Base-by-base conservation (phyloP, 2,797 vertebrate genomes). In the Halcyon chelicuti region DNA sequence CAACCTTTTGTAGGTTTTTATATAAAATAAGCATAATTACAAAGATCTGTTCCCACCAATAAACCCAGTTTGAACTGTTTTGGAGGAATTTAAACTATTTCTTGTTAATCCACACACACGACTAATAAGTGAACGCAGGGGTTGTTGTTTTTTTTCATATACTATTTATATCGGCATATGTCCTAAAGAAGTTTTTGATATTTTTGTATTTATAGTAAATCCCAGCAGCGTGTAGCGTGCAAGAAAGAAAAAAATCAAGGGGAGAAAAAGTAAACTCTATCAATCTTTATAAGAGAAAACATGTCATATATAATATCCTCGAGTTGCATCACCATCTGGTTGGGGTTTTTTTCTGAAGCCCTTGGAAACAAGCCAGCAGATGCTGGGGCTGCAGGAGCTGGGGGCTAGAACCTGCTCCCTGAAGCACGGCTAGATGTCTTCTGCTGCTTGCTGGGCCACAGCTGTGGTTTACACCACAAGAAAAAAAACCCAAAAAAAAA, bases 51-150 rank as follows among this genome's bases (percentile, higher is more conserved):
- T 94, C 39, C 58, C 5, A 0, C 66, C 75, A 33, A 17, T 93
- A 81, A 96, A 94, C 58, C 42, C 78, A 55, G 85, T 94, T 86
- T 93, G 93, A 94, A 92, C 76, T 74, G 61, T 92, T 96, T 70
- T 49, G 85, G 76, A 94, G 76, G 95, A 96, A 96, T 95, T 93
- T 90, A 35, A 96, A 76, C 68, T 95, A 96, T 96, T 92, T 89
- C 92, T 95, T 89, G 78, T 93, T 92, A 96, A 94, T 92, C 67
- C 86, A 33, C 88, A 80, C 78, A 71, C 84, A 87, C 46, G 87
- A 33, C 92, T 91, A 88, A 77, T 88, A 90, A 96, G 87, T 25
- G 82, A 93, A 40, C 4, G 1, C 82, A 14, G 81, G 66, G 63
- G 1, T 3, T 49, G 49, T 46, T 19, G 44, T 46, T 51, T 63